Evolutionary conservation across 2,888 invertebrate genomes (phyloP).

Genomic region (Netelia virgata): DNA sequence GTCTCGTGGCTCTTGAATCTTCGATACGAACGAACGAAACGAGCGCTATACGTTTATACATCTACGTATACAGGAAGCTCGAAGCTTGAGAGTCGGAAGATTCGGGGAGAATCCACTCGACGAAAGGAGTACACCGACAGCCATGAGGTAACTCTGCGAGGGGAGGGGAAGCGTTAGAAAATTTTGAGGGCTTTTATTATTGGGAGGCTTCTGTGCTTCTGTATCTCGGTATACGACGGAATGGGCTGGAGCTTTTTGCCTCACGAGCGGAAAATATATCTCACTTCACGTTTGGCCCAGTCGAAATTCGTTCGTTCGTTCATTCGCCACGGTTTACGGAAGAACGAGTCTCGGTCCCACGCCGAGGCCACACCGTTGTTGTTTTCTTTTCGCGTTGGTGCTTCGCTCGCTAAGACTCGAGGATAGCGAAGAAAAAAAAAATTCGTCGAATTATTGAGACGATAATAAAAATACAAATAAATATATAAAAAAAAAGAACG

Average conservation of each 20-base stretch:
- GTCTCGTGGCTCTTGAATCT: slow-evolving; percentile 36
- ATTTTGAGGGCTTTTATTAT: slow-evolving; percentile 63
- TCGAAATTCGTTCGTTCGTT: slow-evolving; percentile 60
- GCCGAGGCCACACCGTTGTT: neutral
- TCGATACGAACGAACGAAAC: neutral
- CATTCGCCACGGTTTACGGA: slow-evolving; percentile 27
- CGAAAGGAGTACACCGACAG: slow-evolving; percentile 51
- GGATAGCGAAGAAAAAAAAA: too few species aligned
- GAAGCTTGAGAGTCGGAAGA: slow-evolving; percentile 59
- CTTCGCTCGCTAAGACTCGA: neutral
- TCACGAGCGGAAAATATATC: slow-evolving; percentile 5
- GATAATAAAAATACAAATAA: too few species aligned
- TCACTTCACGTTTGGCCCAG: slow-evolving; percentile 35
- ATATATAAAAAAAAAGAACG: too few species aligned
- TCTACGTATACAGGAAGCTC: slow-evolving; percentile 14
- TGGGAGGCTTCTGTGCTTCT: slow-evolving; percentile 44
- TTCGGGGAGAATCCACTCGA: slow-evolving; percentile 55
- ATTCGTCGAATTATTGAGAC: too few species aligned
- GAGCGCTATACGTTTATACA: neutral
- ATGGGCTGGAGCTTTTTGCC: too few species aligned
- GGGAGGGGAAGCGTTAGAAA: slow-evolving; percentile 23
- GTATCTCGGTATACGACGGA: neutral
- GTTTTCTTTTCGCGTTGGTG: neutral
- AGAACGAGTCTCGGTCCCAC: neutral
- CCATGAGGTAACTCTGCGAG: slow-evolving; percentile 43